phyloP scores from a whole-genome alignment of 2,888 invertebrate species.

The Amphimallon solstitiale region DNA sequence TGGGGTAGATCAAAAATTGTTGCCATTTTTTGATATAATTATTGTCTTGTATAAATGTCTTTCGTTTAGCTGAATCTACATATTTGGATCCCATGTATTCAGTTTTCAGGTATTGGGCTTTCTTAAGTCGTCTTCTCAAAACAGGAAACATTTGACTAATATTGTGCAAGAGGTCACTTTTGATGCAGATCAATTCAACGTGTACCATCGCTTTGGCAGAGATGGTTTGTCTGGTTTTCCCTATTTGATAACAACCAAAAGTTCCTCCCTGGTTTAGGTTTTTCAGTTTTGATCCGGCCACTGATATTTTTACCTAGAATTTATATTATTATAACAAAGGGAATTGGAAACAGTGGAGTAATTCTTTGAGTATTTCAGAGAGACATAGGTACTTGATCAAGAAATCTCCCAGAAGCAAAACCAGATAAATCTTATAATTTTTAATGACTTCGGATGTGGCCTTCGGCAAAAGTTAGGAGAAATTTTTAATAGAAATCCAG shows the following conservation, averaged over 20 bases:
- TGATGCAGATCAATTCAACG: slow-evolving; percentile 38
- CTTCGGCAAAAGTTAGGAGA: too few relatives aligned
- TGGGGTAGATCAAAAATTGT: slow-evolving; percentile 31
- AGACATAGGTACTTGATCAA: too few relatives aligned
- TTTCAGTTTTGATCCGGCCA: slow-evolving; percentile 30
- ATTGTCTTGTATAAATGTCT: background rate
- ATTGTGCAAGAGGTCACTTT: slow-evolving; percentile 8
- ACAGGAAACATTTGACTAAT: slow-evolving; percentile 15
- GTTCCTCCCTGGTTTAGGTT: slow-evolving; percentile 21
- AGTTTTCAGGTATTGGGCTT: slow-evolving; percentile 17
- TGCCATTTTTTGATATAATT: slow-evolving; percentile 7
- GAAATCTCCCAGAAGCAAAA: too few relatives aligned
- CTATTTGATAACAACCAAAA: slow-evolving; percentile 22
- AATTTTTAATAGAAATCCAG: too few relatives aligned
- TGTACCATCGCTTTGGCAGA: slow-evolving; percentile 41
- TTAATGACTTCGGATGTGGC: too few relatives aligned
- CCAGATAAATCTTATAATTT: too few relatives aligned
- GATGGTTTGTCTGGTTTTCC: slow-evolving; percentile 38
- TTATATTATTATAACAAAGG: too few relatives aligned
- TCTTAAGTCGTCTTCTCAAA: slow-evolving; percentile 20
- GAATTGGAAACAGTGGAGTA: too few relatives aligned
- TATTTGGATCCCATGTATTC: slow-evolving; percentile 18
- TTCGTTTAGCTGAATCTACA: background rate
- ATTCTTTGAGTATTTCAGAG: too few relatives aligned
- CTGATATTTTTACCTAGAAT: slow-evolving; percentile 30